Percentiles rank a stretch among this genome's conserved stretches.
phyloP scores from a whole-genome alignment of 2,113 vertebrate species.

The Rhynchomys soricoides region DNA sequence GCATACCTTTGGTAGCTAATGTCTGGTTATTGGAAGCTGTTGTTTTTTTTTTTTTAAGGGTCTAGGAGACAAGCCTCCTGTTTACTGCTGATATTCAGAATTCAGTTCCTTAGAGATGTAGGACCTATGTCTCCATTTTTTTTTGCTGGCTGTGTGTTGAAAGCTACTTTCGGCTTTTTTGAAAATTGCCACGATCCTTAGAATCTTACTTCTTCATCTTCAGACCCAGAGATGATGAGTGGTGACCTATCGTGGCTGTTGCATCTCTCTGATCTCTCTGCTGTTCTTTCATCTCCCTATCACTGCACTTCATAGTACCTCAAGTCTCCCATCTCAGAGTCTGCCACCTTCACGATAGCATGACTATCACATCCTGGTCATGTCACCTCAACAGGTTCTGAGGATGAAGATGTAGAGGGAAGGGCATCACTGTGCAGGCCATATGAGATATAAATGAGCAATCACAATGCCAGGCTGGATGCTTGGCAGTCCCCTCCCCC shows the following conservation, averaged over 20 bases:
- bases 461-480: too few species aligned
- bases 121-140: background rate
- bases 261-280: background rate
- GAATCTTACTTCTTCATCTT: background rate
- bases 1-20: background rate
- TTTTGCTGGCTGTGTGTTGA: background rate
- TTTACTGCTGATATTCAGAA: background rate
- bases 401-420: background rate
- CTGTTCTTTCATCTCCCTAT: background rate
- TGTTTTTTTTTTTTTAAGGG: background rate
- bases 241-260: background rate
- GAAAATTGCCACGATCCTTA: background rate
- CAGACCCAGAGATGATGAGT: background rate
- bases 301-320: too few species aligned
- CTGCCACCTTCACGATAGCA: background rate
- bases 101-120: background rate
- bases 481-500: background rate
- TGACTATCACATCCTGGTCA: background rate
- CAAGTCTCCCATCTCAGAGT: background rate
- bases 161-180: background rate
- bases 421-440: background rate
- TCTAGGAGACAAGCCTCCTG: background rate
- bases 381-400: background rate
- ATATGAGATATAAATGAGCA: too few species aligned
- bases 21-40: background rate